phyloP scores from a whole-genome alignment of 2,113 vertebrate genomes.

The Anoplopoma fimbria region DNA sequence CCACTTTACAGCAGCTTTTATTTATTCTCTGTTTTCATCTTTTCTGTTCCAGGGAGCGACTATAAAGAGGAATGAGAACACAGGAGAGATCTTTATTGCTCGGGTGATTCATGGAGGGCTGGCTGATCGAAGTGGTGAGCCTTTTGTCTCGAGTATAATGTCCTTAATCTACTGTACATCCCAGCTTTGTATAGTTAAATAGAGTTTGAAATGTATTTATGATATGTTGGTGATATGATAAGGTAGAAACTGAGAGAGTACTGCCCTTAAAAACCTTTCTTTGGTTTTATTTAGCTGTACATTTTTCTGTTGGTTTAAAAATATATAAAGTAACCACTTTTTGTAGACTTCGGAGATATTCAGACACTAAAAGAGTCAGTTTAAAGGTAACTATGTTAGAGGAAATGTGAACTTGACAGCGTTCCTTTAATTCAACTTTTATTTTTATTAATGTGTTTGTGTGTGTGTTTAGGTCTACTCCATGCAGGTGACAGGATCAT shows the following conservation, averaged over 20 bases:
- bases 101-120: slow-evolving; percentile 95
- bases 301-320: neutral
- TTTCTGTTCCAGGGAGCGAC: slow-evolving; percentile 90
- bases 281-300: too few species aligned
- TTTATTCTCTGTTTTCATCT: neutral
- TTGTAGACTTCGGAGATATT: neutral
- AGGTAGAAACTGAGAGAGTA: neutral
- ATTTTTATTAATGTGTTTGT: neutral
- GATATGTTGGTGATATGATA: neutral
- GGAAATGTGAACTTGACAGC: neutral
- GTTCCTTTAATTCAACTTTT: neutral
- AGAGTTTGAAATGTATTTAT: neutral
- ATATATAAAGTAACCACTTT: too few species aligned
- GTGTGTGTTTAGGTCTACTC: slow-evolving; percentile 85
- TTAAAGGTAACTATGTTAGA: neutral
- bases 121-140: slow-evolving; percentile 93
- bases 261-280: too few species aligned
- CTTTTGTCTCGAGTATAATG: neutral
- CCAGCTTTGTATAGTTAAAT: neutral
- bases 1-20: neutral
- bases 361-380: neutral
- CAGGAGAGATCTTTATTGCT: slow-evolving; percentile 94
- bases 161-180: neutral
- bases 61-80: slow-evolving; percentile 93
- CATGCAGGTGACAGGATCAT: slow-evolving; percentile 95